Conservation (phyloP, 2,888 invertebrate species). For the Mythimna vitellina region DNA sequence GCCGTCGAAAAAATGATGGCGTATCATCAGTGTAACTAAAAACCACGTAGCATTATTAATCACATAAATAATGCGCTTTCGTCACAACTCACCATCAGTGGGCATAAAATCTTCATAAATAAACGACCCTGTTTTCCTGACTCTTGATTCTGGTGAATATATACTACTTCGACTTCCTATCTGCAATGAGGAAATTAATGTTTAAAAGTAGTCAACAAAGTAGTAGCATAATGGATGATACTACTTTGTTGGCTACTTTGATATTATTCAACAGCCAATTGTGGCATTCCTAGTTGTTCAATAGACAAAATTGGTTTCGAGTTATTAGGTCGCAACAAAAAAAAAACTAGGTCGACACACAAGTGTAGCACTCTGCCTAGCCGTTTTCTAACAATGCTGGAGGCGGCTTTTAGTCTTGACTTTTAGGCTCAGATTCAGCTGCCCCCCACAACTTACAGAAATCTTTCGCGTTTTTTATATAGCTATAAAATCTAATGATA, state of each 20-base stretch:
- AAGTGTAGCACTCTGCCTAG: neutral
- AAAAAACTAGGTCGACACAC: neutral
- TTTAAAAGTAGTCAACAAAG: neutral
- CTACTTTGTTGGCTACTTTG: too few relatives aligned
- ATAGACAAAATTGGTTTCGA: neutral
- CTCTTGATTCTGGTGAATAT: conserved; percentile 98
- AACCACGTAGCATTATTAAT: conserved; percentile 35
- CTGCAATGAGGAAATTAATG: conserved; percentile 84
- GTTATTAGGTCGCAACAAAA: neutral
- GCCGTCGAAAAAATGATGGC: conserved; percentile 20
- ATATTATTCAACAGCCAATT: neutral
- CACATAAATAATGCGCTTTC: conserved; percentile 23
- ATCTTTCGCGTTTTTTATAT: neutral
- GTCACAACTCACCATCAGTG: conserved; percentile 95
- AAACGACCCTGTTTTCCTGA: conserved; percentile 99
- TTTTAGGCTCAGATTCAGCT: neutral
- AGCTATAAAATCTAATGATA: neutral
- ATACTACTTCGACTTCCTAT: conserved; percentile 99
- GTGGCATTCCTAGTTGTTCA: neutral
- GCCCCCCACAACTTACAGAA: too few relatives aligned
- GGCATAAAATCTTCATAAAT: conserved; percentile 99
- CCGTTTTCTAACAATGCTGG: neutral
- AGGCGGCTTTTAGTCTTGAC: neutral
- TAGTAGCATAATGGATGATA: too few relatives aligned
- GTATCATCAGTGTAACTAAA: conserved; percentile 35